phyloP scores from a whole-genome alignment of 2,888 invertebrate species.

The Cataglyphis rosenhaueri region DNA sequence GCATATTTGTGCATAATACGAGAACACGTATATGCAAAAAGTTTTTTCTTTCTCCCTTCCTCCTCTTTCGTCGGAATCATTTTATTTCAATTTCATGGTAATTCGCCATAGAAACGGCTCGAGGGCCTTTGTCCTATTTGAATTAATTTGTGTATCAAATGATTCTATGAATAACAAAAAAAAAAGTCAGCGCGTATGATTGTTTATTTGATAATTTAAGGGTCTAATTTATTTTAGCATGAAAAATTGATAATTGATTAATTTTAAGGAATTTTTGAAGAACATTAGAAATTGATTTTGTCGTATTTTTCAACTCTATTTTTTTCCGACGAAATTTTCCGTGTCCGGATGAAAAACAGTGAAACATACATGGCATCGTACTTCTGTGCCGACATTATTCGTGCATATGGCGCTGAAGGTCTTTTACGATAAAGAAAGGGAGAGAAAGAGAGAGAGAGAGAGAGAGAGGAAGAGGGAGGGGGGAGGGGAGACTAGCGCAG shows the following conservation, averaged over 20 bases:
- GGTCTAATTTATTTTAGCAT: no score
- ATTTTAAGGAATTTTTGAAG: no score
- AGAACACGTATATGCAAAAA: not conserved
- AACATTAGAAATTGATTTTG: no score
- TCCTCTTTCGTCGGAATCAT: not conserved
- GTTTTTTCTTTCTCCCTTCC: not conserved
- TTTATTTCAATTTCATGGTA: conserved; percentile 40
- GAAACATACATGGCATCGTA: not conserved
- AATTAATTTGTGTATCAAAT: conserved; percentile 20
- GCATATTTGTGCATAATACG: not conserved
- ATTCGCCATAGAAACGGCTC: conserved; percentile 13
- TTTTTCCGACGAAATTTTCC: not conserved
- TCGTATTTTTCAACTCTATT: not conserved
- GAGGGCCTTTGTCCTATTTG: not conserved
- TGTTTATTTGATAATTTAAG: not conserved
- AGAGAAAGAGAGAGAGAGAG: not conserved
- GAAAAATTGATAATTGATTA: no score
- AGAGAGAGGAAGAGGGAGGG: not conserved
- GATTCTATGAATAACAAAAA: not conserved
- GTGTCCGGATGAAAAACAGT: conserved; percentile 27
- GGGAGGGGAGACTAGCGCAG: not conserved
- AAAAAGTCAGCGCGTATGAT: not conserved
- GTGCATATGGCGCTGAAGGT: conserved; percentile 50
- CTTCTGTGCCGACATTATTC: conserved; percentile 22
- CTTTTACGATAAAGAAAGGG: conserved; percentile 10